Percentiles rank a stretch among this genome's conserved stretches.
phyloP scores from a whole-genome alignment of 2,797 vertebrate species.

The Siniperca obscura region DNA sequence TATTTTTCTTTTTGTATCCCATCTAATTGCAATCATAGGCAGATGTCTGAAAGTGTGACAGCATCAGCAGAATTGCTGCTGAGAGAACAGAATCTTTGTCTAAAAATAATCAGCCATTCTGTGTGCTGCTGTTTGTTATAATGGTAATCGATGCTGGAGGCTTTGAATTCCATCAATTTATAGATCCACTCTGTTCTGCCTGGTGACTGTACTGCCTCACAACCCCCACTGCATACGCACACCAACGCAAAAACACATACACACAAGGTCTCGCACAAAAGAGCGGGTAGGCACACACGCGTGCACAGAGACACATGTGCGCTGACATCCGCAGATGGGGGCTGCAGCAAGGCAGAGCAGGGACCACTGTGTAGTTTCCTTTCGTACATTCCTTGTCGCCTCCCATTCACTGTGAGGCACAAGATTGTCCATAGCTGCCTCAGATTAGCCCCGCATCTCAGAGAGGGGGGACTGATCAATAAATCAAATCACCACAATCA shows the following conservation, averaged over 20 bases:
- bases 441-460: constrained; percentile 95
- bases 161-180: constrained; percentile 99
- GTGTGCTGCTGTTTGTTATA: constrained; percentile 99
- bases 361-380: constrained; percentile 89
- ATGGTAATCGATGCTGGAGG: constrained; percentile 99
- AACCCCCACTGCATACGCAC: constrained; percentile 78
- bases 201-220: constrained; percentile 92
- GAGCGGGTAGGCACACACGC: constrained; percentile 56
- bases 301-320: constrained; percentile 44
- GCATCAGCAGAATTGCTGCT: constrained; percentile 99
- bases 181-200: constrained; percentile 99
- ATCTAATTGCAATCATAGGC: constrained; percentile 99
- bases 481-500: constrained; percentile 99
- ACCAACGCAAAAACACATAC: constrained; percentile 58
- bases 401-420: constrained; percentile 88
- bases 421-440: constrained; percentile 92
- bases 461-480: constrained; percentile 96
- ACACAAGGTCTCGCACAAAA: constrained; percentile 66
- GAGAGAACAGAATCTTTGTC: constrained; percentile 99
- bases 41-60: constrained; percentile 99
- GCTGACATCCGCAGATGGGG: constrained; percentile 42
- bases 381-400: constrained; percentile 93
- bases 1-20: constrained; percentile 95
- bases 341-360: constrained; percentile 76
- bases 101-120: constrained; percentile 99